These are phyloP conservation scores for Pseudococcus jackbeardsleyi DNA, from an alignment of 2,888 invertebrate genomes.

Conservation along the genomic window DNA sequence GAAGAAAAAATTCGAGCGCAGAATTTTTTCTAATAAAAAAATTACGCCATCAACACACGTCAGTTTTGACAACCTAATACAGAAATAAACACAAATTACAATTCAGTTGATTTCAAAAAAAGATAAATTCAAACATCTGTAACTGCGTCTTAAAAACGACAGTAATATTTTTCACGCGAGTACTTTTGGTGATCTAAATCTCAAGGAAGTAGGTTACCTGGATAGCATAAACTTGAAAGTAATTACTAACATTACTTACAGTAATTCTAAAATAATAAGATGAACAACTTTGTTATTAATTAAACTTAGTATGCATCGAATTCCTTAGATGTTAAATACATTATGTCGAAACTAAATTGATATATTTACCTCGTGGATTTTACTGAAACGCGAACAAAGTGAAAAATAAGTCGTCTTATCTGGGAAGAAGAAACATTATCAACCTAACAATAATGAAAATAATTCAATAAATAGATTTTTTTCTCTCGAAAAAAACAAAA, in stretches of 20 bases:
- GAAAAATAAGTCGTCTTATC: slow-evolving; percentile 31
- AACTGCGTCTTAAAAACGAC: background rate
- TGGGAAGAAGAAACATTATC: slow-evolving; percentile 52
- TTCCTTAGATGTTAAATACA: background rate
- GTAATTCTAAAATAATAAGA: background rate
- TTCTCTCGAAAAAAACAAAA: background rate
- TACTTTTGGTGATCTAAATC: background rate
- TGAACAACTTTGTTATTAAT: background rate
- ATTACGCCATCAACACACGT: background rate
- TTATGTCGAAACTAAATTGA: background rate
- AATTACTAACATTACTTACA: background rate
- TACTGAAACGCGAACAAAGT: slow-evolving; percentile 2
- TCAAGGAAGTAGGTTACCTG: background rate
- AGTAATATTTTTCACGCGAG: background rate
- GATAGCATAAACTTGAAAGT: background rate
- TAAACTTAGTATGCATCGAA: background rate
- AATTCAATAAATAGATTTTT: slow-evolving; percentile 12
- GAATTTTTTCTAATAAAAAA: background rate
- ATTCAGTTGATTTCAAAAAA: no score
- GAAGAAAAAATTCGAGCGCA: background rate
- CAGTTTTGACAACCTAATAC: no score
- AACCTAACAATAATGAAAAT: slow-evolving; percentile 53
- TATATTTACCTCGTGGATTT: slow-evolving; percentile 40
- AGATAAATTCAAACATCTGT: no score
- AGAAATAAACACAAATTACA: no score